Base-by-base conservation (phyloP, 2,888 invertebrate genomes). In the Volucella inanis region DNA sequence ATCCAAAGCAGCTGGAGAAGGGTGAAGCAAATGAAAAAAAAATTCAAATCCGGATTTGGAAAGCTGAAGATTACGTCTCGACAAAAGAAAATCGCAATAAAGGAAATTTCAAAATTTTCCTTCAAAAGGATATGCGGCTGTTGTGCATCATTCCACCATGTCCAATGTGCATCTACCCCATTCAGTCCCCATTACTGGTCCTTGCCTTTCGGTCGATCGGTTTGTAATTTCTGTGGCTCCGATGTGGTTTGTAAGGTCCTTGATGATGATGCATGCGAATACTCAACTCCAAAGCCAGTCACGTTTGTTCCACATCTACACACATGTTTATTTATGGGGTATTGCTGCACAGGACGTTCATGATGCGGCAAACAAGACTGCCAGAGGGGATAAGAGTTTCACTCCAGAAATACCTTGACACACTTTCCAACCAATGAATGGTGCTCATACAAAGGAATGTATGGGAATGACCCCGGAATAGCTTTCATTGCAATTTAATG, bases 401-500 rank as follows among this genome's bases (percentile, higher is more conserved):
- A 62, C 62, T 64, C 64, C 47, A 64, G 64, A 9, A 74, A 55
- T 64, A 74, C 64, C 74, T 74, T 74, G 74, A 65, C 74, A 74
- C 74, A 74, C 55, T 74, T 74, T 57, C 14, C n/a, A 18, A 22
- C n/a, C 18, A 8, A 64, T 50, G n/a, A 31, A 31, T 31, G 31
- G 31, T 6, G 4, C 0, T 31, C 31, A 3, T 22, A 22, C 18
- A 22, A 22, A 22, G 18, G 18, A 22, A 22, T 22, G 3, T 22
- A 22, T 22, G 18, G 18, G 18, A 22, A 22, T 22, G 18, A 22
- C 18, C 18, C 31, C 38, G 39, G 70, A 76, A 59, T 64, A 65
- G 74, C 57, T 64, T 84, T 79, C 83, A 79, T 84, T 68, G 75
- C 54, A 38, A 65, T 75, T 84, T 84, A 75, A 84, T 80, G 84